Evolutionary conservation across 2,888 invertebrate genomes (phyloP).

Genomic region (Diarsia rubi): DNA sequence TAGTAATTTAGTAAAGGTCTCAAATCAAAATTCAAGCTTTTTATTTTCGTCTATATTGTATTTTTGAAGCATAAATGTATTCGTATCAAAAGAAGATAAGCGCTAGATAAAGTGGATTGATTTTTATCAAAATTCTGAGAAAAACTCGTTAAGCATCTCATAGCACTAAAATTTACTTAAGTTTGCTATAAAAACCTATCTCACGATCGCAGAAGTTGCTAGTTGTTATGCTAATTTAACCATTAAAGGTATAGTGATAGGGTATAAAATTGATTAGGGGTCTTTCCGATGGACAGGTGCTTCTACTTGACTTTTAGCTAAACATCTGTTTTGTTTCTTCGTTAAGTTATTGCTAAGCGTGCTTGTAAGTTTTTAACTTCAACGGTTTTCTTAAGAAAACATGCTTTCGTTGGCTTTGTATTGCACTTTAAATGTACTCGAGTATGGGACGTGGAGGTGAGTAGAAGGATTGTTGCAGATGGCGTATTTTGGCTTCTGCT

Average conservation of each 20-base stretch:
- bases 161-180: constrained; percentile 25
- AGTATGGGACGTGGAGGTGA: no score
- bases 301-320: constrained; percentile 66
- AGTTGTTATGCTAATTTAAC: constrained; percentile 28
- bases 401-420: not conserved
- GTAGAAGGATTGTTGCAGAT: no score
- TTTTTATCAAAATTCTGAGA: constrained; percentile 22
- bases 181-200: constrained; percentile 36
- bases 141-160: constrained; percentile 15
- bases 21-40: not conserved
- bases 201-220: constrained; percentile 27
- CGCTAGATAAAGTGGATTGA: not conserved
- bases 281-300: constrained; percentile 67
- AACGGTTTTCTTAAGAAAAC: constrained; percentile 10
- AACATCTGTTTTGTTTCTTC: constrained; percentile 63
- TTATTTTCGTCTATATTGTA: not conserved
- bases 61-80: not conserved
- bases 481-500: no score
- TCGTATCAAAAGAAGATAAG: constrained; percentile 20
- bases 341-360: constrained; percentile 32
- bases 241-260: not conserved
- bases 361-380: not conserved
- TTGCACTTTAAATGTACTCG: not conserved
- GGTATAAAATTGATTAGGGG: constrained; percentile 27
- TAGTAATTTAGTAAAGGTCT: no score